A percentile compares a stretch with the other conserved stretches of the same genome.
Evolutionary conservation across 2,888 invertebrate species (phyloP).

Genomic region (Stenolophus ochropezus): DNA sequence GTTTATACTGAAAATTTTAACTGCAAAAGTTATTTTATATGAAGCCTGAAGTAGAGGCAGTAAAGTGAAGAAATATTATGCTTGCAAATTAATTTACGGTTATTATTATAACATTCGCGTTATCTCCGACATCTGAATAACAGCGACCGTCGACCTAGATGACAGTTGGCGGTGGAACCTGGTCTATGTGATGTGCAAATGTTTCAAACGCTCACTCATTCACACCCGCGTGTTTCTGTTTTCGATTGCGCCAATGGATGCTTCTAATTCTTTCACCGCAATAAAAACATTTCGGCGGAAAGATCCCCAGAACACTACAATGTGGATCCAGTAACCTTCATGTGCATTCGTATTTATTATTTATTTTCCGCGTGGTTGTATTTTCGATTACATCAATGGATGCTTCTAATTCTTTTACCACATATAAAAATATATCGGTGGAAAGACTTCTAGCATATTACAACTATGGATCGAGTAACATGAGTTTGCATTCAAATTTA

Average conservation of each 20-base stretch:
- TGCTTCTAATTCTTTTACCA: neutral
- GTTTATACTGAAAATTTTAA: slow-evolving; percentile 56
- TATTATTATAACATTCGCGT: slow-evolving; percentile 58
- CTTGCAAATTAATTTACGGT: slow-evolving; percentile 60
- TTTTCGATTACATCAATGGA: neutral
- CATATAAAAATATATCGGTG: no score
- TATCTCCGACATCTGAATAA: slow-evolving; percentile 55
- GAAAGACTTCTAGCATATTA: no score
- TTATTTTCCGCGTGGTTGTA: neutral
- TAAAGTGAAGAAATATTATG: slow-evolving; percentile 59
- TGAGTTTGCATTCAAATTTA: no score
- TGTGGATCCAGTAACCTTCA: no score
- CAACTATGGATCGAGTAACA: no score
- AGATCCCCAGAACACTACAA: no score
- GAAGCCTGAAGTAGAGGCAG: slow-evolving; percentile 41
- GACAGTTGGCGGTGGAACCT: slow-evolving; percentile 1
- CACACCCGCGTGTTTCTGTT: neutral
- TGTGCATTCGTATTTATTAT: no score
- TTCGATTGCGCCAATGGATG: neutral
- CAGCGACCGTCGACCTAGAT: slow-evolving; percentile 15
- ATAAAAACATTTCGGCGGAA: no score
- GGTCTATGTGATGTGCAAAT: slow-evolving; percentile 10
- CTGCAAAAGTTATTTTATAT: slow-evolving; percentile 58
- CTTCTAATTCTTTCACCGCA: neutral
- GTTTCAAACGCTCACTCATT: neutral